Evolutionary conservation across 2,113 vertebrate genomes (phyloP).

Genomic region (Erythrocercus mccallii): DNA sequence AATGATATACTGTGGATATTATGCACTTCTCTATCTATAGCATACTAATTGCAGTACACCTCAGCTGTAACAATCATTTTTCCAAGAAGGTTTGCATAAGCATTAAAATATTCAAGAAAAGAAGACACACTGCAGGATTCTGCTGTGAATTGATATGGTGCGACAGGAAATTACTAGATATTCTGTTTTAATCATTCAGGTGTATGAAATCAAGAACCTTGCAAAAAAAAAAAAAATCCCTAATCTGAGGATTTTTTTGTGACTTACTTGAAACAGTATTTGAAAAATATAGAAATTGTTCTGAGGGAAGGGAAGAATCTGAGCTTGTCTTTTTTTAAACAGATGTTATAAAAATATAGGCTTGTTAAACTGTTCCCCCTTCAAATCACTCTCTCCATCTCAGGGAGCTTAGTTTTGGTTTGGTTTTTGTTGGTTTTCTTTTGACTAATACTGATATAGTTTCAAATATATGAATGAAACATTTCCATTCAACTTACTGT

Average conservation of each 20-base stretch:
- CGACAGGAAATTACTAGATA: neutral
- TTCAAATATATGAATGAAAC: neutral
- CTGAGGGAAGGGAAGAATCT: neutral
- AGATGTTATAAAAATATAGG: neutral
- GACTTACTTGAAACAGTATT: neutral
- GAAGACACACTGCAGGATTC: neutral
- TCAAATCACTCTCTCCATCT: neutral
- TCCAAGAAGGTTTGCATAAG: neutral
- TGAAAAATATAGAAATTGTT: neutral
- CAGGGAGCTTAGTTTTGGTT: neutral
- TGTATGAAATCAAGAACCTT: neutral
- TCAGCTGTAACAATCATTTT: neutral
- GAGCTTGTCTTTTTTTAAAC: neutral
- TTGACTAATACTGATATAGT: fast-evolving
- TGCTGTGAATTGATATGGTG: neutral
- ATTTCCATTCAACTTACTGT: neutral
- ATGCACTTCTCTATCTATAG: neutral
- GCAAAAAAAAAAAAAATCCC: neutral
- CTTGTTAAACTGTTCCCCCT: neutral
- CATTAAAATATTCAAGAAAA: neutral
- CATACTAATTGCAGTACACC: neutral
- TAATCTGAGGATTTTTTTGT: neutral
- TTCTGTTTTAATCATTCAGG: neutral
- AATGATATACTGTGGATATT: neutral
- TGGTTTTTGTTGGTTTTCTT: neutral